Conservation (phyloP, 1,140 invertebrate genomes). For the Phocides pigmalion region DNA sequence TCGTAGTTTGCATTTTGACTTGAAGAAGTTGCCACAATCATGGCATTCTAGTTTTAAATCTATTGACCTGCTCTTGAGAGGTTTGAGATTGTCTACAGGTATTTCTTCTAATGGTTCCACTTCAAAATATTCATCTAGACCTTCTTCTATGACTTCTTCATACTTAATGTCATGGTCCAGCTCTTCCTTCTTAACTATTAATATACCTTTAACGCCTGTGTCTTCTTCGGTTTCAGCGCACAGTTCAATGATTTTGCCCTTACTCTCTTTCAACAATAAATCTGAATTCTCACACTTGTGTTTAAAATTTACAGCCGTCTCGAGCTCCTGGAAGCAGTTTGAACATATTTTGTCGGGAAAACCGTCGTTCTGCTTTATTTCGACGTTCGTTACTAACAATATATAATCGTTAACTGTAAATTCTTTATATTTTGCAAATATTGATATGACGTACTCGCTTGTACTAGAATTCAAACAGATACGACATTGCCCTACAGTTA, state of each 20-base stretch:
- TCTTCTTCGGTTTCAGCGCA: not conserved
- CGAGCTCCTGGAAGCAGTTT: slow-evolving; percentile 56
- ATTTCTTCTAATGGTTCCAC: slow-evolving; percentile 23
- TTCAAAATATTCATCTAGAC: slow-evolving; percentile 34
- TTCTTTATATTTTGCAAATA: slow-evolving; percentile 59
- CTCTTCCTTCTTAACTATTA: slow-evolving; percentile 42
- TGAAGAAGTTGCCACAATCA: slow-evolving; percentile 63
- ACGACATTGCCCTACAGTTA: slow-evolving; percentile 2
- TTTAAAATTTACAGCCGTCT: slow-evolving; percentile 61
- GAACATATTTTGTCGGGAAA: slow-evolving; percentile 65
- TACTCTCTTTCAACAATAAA: slow-evolving; percentile 35
- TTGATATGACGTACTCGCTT: slow-evolving; percentile 20
- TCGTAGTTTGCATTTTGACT: slow-evolving; percentile 70
- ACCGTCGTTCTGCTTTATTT: slow-evolving; percentile 57
- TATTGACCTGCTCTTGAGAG: slow-evolving; percentile 40
- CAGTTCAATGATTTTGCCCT: slow-evolving; percentile 30
- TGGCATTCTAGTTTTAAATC: slow-evolving; percentile 61
- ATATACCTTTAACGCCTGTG: not conserved
- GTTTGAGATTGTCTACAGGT: slow-evolving; percentile 16
- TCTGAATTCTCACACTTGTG: slow-evolving; percentile 64
- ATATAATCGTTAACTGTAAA: slow-evolving; percentile 56
- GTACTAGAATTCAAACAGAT: slow-evolving; percentile 13
- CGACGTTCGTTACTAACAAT: slow-evolving; percentile 54
- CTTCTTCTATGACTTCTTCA: slow-evolving; percentile 29
- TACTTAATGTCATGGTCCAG: slow-evolving; percentile 19